phyloP scores from a whole-genome alignment of 1,140 invertebrate species.

The Caenorhabditis remanei region DNA sequence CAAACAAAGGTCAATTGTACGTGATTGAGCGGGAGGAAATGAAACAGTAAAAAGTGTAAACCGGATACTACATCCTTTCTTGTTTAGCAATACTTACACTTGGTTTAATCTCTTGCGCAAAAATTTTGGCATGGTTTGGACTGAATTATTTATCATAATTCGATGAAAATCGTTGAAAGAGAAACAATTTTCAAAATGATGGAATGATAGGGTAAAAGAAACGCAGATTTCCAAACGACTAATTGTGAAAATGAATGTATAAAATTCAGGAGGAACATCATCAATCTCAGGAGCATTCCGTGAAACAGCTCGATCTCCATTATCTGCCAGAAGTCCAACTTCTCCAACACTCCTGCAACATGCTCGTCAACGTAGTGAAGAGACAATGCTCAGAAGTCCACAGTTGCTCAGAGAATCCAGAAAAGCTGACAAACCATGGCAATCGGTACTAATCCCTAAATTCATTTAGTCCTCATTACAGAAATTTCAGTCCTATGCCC shows the following conservation, averaged over 20 bases:
- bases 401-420: conserved; percentile 57
- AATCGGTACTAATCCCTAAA: conserved; percentile 38
- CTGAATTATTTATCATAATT: neutral
- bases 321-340: conserved; percentile 57
- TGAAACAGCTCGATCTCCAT: conserved; percentile 42
- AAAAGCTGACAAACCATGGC: conserved; percentile 53
- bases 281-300: conserved; percentile 51
- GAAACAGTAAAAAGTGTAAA: conserved; percentile 26
- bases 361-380: conserved; percentile 60
- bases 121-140: neutral
- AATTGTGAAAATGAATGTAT: neutral
- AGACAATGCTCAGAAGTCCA: conserved; percentile 56
- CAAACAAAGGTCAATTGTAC: conserved; percentile 48
- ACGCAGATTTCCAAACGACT: neutral
- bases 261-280: conserved; percentile 54
- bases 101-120: conserved; percentile 33
- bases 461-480: too few relatives aligned
- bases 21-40: conserved; percentile 1
- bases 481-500: conserved; percentile 58
- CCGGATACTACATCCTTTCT: neutral
- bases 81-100: conserved; percentile 37
- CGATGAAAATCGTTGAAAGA: neutral
- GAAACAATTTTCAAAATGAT: neutral
- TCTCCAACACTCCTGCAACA: conserved; percentile 62
- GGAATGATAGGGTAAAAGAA: neutral